Base-by-base conservation (phyloP, 2,113 vertebrate species). In the Triplophysa siluroides region DNA sequence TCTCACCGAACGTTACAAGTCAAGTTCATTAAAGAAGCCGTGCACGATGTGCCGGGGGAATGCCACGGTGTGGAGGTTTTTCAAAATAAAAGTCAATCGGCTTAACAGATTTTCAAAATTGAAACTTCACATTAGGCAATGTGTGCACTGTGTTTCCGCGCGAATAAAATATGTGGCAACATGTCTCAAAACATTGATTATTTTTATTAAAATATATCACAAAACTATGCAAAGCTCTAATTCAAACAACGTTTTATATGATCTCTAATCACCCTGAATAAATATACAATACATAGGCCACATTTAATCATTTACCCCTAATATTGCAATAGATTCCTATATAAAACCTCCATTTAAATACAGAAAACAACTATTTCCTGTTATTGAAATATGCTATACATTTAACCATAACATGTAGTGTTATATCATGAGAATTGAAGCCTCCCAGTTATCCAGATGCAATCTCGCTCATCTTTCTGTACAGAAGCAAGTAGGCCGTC, bases 401-500 rank as follows among this genome's bases (percentile, higher is more conserved):
- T 61, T 61, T 33, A 52, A 16, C 18, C 16, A 64, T 23, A 56
- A 11, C 0, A 33, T 23, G 2, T 0, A 26, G 7, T 18, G 18
- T 2, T 58, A 0, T 10, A 8, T 58, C 18, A 16, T 52, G 50
- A 18, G 4, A 52, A 16, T 19, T 6, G 21, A 70, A 69, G 24
- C 8, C 58, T 11, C 24, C 2, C n/a, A 12, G 23, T 75, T 75
- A 62, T 47, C 19, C 74, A 76, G 74, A 65, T 52, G 10, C 29
- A 65, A 16, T n/a, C 8, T 2, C 1, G 45, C 62, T 77, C 75
- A 21, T 21, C 62, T 65, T 77, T 12, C 75, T 65, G 75, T 77
- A 77, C 75, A 77, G 45, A 65, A 77, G 75, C 62, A 77, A 21
- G 62, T 77, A 77, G 12, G 75, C 75, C 7, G 62, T 54, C 5